A percentile compares a stretch with the other conserved stretches of the same genome.
These are phyloP conservation scores for Crotophaga sulcirostris DNA, from an alignment of 2,113 vertebrate species.

Conservation along the genomic window DNA sequence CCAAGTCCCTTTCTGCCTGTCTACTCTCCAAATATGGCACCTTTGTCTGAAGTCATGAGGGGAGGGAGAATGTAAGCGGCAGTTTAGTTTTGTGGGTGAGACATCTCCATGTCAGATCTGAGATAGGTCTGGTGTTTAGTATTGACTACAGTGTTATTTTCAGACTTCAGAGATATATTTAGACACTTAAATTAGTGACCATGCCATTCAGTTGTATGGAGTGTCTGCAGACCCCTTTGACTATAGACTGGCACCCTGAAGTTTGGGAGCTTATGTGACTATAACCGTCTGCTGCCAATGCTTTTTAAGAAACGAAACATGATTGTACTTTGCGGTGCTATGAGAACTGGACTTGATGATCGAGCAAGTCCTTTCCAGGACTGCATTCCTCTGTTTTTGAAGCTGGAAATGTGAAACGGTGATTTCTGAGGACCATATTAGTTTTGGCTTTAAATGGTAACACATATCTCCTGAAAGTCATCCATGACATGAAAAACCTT, in stretches of 20 bases:
- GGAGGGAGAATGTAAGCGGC: neutral
- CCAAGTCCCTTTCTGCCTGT: too few species aligned
- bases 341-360: constrained; percentile 3
- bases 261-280: neutral
- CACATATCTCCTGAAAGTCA: neutral
- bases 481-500: neutral
- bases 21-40: neutral
- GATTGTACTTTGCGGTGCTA: neutral
- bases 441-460: constrained; percentile 48
- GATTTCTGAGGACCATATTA: constrained; percentile 36
- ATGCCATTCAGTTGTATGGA: neutral
- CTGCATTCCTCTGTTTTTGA: constrained; percentile 32
- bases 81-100: neutral
- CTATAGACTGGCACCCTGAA: neutral
- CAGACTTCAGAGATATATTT: neutral
- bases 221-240: neutral
- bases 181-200: neutral
- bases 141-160: neutral
- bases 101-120: neutral
- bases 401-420: constrained; percentile 37
- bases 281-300: neutral
- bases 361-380: neutral
- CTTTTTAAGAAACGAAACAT: neutral
- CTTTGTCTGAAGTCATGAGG: neutral
- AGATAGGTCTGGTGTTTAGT: neutral